A percentile compares a stretch with the other conserved stretches of the same genome.
phyloP scores from a whole-genome alignment of 1,140 invertebrate species.

The Plodia interpunctella region DNA sequence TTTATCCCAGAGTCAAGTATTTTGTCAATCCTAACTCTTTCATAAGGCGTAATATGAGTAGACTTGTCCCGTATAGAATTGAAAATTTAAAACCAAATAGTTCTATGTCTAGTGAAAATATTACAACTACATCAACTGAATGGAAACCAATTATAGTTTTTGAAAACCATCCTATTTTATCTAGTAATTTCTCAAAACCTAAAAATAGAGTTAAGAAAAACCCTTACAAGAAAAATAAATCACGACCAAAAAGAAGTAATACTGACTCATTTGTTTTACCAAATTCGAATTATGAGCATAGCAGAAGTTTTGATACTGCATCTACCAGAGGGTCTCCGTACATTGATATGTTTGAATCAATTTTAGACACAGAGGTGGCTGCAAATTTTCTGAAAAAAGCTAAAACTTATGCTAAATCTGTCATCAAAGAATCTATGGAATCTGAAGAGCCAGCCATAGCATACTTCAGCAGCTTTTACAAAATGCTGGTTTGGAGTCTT shows the following conservation, averaged over 20 bases:
- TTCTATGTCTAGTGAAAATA: conserved; percentile 18
- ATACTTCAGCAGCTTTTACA: conserved; percentile 42
- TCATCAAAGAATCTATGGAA: conserved; percentile 37
- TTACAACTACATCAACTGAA: conserved; percentile 34
- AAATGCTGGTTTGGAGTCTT: conserved; percentile 49
- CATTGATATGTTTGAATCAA: conserved; percentile 29
- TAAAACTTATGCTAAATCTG: conserved; percentile 36
- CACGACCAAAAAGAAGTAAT: neutral
- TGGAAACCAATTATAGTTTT: conserved; percentile 58
- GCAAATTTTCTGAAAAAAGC: conserved; percentile 31
- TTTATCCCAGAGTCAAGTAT: conserved; percentile 62
- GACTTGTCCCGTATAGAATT: conserved; percentile 45
- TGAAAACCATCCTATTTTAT: conserved; percentile 19
- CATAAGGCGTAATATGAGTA: conserved; percentile 44
- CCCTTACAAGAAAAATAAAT: neutral
- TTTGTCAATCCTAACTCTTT: conserved; percentile 51
- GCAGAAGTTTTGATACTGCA: neutral
- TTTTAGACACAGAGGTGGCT: conserved; percentile 31
- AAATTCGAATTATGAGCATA: conserved; percentile 14
- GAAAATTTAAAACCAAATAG: conserved; percentile 28
- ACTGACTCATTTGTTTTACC: conserved; percentile 6
- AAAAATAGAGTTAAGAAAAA: neutral
- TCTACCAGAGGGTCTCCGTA: conserved; percentile 25
- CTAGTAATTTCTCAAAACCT: neutral
- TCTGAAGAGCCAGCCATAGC: conserved; percentile 40